phyloP scores from a whole-genome alignment of 2,113 vertebrate genomes.

The Dipodomys merriami region DNA sequence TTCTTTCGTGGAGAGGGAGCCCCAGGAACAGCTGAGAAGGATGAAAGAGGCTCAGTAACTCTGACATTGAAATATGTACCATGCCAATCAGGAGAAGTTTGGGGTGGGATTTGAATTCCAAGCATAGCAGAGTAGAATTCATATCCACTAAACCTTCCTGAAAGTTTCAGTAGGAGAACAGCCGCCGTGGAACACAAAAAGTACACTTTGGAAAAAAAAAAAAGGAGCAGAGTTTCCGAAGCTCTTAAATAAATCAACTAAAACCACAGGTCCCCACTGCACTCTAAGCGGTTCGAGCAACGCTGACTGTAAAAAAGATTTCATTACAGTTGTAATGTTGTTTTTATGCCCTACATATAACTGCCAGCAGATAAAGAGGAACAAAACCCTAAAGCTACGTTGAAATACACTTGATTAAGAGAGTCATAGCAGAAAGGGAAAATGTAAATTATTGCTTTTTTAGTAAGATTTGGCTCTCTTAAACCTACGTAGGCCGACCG shows the following conservation, averaged over 20 bases:
- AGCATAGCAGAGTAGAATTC: not conserved
- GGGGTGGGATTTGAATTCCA: not conserved
- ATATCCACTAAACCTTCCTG: not conserved
- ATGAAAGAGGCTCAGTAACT: not conserved
- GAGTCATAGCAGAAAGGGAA: not conserved
- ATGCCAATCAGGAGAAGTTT: fast-evolving
- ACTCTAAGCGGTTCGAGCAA: not conserved
- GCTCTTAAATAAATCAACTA: not conserved
- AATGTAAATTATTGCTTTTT: constrained; percentile 33
- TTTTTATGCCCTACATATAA: constrained; percentile 58
- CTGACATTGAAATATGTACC: not conserved
- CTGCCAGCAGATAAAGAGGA: constrained; percentile 29
- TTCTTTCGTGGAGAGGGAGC: not conserved
- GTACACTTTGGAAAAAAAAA: not conserved
- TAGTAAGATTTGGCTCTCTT: not conserved
- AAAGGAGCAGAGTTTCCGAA: not conserved
- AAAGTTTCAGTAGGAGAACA: not conserved
- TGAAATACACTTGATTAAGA: constrained; percentile 27
- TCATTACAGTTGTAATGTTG: constrained; percentile 34
- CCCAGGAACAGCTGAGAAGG: not conserved
- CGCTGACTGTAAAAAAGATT: constrained; percentile 60
- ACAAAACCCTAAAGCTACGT: not conserved
- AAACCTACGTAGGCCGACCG: constrained; percentile 27
- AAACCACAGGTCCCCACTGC: not conserved
- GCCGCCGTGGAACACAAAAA: not conserved